These are phyloP conservation scores for Cardinalis cardinalis DNA, from an alignment of 2,113 vertebrate species.

Conservation along the genomic window DNA sequence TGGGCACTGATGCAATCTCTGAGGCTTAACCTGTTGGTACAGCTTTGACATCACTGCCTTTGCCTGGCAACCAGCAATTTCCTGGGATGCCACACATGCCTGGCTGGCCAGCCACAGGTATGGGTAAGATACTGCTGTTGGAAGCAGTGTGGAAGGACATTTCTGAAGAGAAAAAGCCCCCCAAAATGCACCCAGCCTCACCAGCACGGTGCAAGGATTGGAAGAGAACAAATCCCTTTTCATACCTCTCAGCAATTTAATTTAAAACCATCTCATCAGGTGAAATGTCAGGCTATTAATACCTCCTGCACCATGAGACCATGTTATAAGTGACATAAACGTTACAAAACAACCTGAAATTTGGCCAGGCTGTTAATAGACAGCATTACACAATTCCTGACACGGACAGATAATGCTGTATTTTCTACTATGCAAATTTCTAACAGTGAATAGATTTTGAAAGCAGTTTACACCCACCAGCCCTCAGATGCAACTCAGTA, in stretches of 20 bases:
- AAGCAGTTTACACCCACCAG: slow-evolving; percentile 53
- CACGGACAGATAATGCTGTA: neutral
- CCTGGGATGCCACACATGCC: neutral
- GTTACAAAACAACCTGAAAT: slow-evolving; percentile 59
- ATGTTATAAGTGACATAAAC: neutral
- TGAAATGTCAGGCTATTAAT: slow-evolving; percentile 42
- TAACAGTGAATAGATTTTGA: slow-evolving; percentile 22
- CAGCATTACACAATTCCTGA: slow-evolving; percentile 51
- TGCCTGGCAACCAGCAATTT: neutral
- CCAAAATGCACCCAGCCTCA: neutral
- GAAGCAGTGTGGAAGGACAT: neutral
- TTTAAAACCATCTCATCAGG: neutral
- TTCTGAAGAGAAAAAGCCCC: neutral
- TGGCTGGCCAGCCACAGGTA: neutral
- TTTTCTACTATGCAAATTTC: slow-evolving; percentile 8
- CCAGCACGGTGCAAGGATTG: neutral
- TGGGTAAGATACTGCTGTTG: neutral
- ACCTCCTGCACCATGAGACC: neutral
- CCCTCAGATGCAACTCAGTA: slow-evolving; percentile 3
- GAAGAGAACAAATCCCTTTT: neutral
- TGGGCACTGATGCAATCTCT: neutral
- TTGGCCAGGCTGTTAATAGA: slow-evolving; percentile 56
- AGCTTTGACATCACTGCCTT: neutral
- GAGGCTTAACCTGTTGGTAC: neutral
- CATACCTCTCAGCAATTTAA: neutral